Base-by-base conservation (phyloP, 2,797 vertebrate species). In the Syndactyla subalaris region DNA sequence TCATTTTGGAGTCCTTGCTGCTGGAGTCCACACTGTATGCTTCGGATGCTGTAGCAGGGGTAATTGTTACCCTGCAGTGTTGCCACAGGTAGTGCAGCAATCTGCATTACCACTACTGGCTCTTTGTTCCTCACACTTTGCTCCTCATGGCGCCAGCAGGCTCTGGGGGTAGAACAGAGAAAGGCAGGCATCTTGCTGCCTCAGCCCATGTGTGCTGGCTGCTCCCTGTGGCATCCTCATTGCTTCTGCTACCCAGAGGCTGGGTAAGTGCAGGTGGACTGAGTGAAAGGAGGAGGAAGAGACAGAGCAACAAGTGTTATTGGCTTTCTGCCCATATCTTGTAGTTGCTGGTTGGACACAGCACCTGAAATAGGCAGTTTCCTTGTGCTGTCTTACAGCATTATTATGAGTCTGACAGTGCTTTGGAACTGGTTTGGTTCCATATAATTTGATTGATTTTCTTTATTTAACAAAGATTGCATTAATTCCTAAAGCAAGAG, bases 181-280 rank as follows among this genome's bases (percentile, higher is more conserved):
- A 62, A 32, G 26, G 32, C 32, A 34, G 58, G 32, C 18, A 11
- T 24, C 15, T 24, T 62, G 4, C 32, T 57, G 55, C 22, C 30
- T 41, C 10, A 22, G 49, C 52, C 11, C 4, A 1, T 10, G 10
- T 1, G 0, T 39, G 34, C 43, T 74, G 61, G 41, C 1, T 0
- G 14, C 32, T 49, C 15, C 62, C 27, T 1, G 2, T 10, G 17
- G 41, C 14, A 34, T 29, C 45, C 26, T 54, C 4, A 39, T 9
- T 39, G 41, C 1, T 1, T 43, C 45, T 52, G 45, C 22, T 43
- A 19, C 49, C 38, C 46, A 14, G 41, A 8, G 6, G 10, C 74
- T 51, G 66, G 6, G 24, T 5, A 38, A 61, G 45, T 24, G 17
- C n/a, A 12, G 43, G 30, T 54, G 8, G 54, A 21, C n/a, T 18